phyloP scores from a whole-genome alignment of 2,888 invertebrate species.

The Pogonocherus hispidulus region DNA sequence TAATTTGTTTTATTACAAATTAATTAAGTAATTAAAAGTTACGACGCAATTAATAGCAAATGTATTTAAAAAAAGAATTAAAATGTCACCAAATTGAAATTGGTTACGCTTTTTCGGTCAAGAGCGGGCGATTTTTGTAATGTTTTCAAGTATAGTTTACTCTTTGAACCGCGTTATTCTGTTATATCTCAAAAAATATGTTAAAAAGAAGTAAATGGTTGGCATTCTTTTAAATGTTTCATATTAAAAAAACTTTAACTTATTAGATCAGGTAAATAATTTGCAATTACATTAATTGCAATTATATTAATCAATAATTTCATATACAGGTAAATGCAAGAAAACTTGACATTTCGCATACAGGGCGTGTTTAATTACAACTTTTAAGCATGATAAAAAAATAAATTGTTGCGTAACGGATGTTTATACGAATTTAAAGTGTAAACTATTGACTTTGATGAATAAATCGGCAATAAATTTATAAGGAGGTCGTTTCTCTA shows the following conservation, averaged over 20 bases:
- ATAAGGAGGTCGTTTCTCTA: constrained; percentile 2
- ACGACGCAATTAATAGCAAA: background rate
- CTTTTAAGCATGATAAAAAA: background rate
- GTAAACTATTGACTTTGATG: background rate
- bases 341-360: background rate
- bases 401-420: background rate
- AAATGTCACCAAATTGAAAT: background rate
- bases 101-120: background rate
- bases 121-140: background rate
- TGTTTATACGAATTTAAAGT: background rate
- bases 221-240: no score
- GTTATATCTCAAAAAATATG: no score
- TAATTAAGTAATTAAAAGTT: background rate
- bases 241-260: no score
- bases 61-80: background rate
- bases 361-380: background rate
- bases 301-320: no score
- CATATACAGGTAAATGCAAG: no score
- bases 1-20: background rate
- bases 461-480: background rate
- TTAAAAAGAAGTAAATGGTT: no score
- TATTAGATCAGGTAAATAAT: no score
- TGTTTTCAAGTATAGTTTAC: background rate
- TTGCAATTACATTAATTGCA: no score
- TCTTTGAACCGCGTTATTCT: no score